Conservation (phyloP, 1,140 invertebrate species). For the Drosophila azteca region DNA sequence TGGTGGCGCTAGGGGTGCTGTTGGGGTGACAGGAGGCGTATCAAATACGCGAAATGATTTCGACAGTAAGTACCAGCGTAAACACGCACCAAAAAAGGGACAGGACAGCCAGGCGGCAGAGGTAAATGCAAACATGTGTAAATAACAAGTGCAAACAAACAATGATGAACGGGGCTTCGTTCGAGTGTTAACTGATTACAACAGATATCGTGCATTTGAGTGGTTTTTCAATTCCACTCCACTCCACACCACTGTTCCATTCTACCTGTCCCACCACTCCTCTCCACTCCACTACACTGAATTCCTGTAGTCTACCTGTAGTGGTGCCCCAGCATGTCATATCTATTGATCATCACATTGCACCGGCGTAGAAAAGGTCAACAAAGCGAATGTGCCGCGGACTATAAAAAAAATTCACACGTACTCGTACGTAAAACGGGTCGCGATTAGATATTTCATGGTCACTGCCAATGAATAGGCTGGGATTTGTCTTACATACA, state of each 20-base stretch:
- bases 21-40: not conserved
- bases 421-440: conserved; percentile 31
- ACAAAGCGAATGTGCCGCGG: conserved; percentile 43
- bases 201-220: conserved; percentile 22
- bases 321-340: conserved; percentile 24
- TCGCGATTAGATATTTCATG: conserved; percentile 68
- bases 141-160: conserved; percentile 60
- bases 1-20: not conserved
- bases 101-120: not conserved
- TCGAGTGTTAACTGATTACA: conserved; percentile 51
- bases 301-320: too few species aligned
- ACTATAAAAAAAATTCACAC: conserved; percentile 67
- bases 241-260: conserved; percentile 14
- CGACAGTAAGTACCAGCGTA: conserved; percentile 32
- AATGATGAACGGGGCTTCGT: conserved; percentile 10
- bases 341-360: conserved; percentile 40
- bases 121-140: conserved; percentile 60
- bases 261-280: conserved; percentile 20
- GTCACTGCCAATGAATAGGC: conserved; percentile 71
- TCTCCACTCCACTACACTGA: too few species aligned
- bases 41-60: conserved; percentile 25
- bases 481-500: conserved; percentile 39
- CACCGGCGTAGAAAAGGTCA: conserved; percentile 56
- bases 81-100: conserved; percentile 14
- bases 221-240: conserved; percentile 23